phyloP scores from a whole-genome alignment of 2,797 vertebrate genomes.

The Coracias cyanogaster region DNA sequence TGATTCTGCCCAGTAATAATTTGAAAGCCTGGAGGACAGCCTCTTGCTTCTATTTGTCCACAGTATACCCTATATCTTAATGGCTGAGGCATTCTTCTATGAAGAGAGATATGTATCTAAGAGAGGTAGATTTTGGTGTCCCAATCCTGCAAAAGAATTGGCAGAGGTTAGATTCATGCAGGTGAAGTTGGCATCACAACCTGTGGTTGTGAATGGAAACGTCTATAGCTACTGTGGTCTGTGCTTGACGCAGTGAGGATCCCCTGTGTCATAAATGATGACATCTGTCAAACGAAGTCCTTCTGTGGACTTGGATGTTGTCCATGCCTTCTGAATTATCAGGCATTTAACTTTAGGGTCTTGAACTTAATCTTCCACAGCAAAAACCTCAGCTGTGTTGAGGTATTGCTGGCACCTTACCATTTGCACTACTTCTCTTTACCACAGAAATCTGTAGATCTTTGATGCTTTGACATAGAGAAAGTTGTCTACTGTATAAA shows the following conservation, averaged over 20 bases:
- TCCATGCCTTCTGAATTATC: background rate
- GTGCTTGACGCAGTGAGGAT: fast-evolving
- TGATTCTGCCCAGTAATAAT: background rate
- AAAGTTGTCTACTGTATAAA: background rate
- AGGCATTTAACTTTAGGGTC: background rate
- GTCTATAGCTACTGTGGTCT: background rate
- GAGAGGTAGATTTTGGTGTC: background rate
- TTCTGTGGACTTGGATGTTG: background rate
- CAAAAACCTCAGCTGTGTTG: background rate
- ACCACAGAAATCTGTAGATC: background rate
- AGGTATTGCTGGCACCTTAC: background rate
- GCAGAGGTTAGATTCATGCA: background rate
- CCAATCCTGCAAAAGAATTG: background rate
- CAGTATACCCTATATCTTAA: background rate
- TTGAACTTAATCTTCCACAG: background rate
- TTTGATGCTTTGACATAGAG: background rate
- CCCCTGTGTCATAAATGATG: background rate
- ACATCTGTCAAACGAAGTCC: background rate
- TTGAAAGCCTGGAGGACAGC: background rate
- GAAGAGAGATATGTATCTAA: background rate
- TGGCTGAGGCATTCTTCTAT: background rate
- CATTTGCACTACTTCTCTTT: background rate
- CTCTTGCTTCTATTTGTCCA: background rate
- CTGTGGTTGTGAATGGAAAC: background rate
- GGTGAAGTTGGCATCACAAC: background rate